Conservation (phyloP, 2,888 invertebrate genomes). For the Stenoptilia bipunctidactyla region DNA sequence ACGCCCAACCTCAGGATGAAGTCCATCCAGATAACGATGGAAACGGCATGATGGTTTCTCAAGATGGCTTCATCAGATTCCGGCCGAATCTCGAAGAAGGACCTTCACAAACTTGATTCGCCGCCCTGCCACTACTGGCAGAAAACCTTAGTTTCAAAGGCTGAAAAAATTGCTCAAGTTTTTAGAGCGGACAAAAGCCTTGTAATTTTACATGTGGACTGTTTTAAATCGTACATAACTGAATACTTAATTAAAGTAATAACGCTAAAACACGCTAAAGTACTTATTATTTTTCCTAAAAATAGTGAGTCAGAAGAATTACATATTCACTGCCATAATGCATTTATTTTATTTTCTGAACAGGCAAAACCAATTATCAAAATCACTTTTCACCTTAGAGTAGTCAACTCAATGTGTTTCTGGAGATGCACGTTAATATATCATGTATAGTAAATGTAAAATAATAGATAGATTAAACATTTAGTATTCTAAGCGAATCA, state of each 20-base stretch:
- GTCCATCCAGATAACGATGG: conserved; percentile 62
- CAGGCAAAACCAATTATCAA: too few species aligned
- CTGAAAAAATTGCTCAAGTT: conserved; percentile 12
- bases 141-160: conserved; percentile 43
- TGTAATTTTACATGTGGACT: background rate
- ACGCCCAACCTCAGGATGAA: conserved; percentile 70
- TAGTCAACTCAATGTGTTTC: background rate
- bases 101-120: conserved; percentile 62
- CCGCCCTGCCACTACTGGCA: conserved; percentile 46
- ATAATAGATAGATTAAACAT: conserved; percentile 42
- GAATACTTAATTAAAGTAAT: too few species aligned
- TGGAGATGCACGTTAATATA: conserved; percentile 12
- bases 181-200: conserved; percentile 1
- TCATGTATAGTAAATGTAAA: conserved; percentile 47
- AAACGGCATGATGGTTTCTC: conserved; percentile 88
- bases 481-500: conserved; percentile 28
- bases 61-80: conserved; percentile 90
- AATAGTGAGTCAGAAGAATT: too few species aligned
- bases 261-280: too few species aligned
- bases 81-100: conserved; percentile 75
- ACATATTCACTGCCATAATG: too few species aligned
- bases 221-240: too few species aligned
- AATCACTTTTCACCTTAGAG: background rate
- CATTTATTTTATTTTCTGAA: too few species aligned
- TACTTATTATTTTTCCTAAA: too few species aligned